Conservation (phyloP, 2,888 invertebrate species). For the Theodoxus fluviatilis region DNA sequence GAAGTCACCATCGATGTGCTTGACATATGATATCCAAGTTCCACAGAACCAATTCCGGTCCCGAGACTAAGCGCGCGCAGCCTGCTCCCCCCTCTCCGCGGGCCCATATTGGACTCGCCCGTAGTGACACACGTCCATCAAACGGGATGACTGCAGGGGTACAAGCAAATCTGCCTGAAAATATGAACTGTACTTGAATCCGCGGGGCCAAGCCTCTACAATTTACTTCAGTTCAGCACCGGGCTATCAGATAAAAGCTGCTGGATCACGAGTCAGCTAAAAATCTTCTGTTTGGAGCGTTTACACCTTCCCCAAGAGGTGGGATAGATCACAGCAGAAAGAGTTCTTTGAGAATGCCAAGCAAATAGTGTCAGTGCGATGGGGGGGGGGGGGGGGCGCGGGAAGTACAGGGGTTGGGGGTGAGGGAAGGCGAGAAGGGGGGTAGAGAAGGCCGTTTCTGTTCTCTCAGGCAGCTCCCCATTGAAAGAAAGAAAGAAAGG, state of each 20-base stretch:
- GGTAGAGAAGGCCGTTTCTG: too few species aligned
- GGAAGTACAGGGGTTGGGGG: neutral
- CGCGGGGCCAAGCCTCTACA: constrained; percentile 32
- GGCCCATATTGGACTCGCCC: constrained; percentile 44
- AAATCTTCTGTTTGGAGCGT: neutral
- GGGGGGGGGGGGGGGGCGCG: neutral
- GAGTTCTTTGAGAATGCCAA: constrained; percentile 23
- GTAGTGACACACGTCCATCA: constrained; percentile 62
- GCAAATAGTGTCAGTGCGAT: neutral
- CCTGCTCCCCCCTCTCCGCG: too few species aligned
- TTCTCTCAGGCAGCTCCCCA: too few species aligned
- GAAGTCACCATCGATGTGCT: too few species aligned
- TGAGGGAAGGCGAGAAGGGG: constrained; percentile 1
- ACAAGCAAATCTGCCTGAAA: constrained; percentile 39
- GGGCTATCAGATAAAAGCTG: constrained; percentile 30
- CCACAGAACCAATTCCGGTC: too few species aligned
- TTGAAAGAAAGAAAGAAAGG: too few species aligned
- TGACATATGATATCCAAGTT: too few species aligned
- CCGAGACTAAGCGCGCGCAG: too few species aligned
- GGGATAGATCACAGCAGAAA: too few species aligned
- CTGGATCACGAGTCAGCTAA: neutral
- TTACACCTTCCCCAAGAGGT: too few species aligned
- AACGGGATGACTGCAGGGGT: constrained; percentile 56
- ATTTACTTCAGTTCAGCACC: constrained; percentile 26
- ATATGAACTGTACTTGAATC: constrained; percentile 39